These are phyloP conservation scores for Brenthis hecate DNA, from an alignment of 2,888 invertebrate genomes.

Conservation along the genomic window DNA sequence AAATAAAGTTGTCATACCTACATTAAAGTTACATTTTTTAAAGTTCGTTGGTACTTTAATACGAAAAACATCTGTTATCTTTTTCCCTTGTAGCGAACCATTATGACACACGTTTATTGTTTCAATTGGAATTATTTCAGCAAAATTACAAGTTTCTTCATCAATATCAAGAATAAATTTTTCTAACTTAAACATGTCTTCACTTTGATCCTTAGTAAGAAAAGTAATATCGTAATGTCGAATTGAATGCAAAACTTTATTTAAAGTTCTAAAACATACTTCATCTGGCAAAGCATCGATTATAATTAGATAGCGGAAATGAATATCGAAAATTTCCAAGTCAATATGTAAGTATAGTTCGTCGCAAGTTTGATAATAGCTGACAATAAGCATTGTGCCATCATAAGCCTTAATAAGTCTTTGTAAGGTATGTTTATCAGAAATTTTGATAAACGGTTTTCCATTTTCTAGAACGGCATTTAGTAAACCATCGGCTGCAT, in stretches of 20 bases:
- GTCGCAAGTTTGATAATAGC: slow-evolving; percentile 27
- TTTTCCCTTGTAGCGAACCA: slow-evolving; percentile 42
- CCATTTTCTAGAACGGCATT: slow-evolving; percentile 15
- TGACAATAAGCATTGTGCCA: slow-evolving; percentile 20
- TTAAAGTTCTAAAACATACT: slow-evolving; percentile 35
- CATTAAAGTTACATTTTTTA: slow-evolving; percentile 58
- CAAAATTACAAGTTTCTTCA: slow-evolving; percentile 47
- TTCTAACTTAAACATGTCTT: slow-evolving; percentile 41
- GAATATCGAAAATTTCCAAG: slow-evolving; percentile 14
- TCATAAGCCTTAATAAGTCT: slow-evolving; percentile 28
- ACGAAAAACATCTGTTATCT: slow-evolving; percentile 47
- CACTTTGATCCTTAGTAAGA: slow-evolving; percentile 42
- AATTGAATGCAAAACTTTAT: slow-evolving; percentile 42
- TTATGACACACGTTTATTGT: slow-evolving; percentile 51
- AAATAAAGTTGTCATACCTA: slow-evolving; percentile 55
- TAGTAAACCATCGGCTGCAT: not conserved
- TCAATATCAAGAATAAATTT: slow-evolving; percentile 53
- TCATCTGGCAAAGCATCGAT: slow-evolving; percentile 8
- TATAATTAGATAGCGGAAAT: slow-evolving; percentile 31
- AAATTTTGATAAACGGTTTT: slow-evolving; percentile 31
- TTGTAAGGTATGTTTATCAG: slow-evolving; percentile 26
- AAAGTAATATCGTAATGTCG: slow-evolving; percentile 51
- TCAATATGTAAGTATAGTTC: slow-evolving; percentile 1
- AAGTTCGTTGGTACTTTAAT: slow-evolving; percentile 50
- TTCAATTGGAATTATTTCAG: slow-evolving; percentile 37